Base-by-base conservation (phyloP, 2,888 invertebrate genomes). In the Aphodius sticticus region DNA sequence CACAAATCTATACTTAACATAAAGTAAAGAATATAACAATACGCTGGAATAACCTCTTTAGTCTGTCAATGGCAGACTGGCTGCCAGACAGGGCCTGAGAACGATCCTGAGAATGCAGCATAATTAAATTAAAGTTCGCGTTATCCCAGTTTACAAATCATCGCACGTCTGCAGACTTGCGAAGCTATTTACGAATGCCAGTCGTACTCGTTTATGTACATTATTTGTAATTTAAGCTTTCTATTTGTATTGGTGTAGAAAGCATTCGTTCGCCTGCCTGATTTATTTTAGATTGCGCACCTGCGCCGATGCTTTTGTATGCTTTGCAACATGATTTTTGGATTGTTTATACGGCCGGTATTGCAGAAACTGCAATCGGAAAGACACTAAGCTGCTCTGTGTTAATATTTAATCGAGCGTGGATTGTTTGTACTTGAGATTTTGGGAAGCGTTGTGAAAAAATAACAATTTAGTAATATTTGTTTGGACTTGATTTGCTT, bases 51-150 rank as follows among this genome's bases (percentile, higher is more conserved):
- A 26, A 26, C 26, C 3, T 26, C 26, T 26, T 26, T 26, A 2
- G 26, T 3, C 26, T 26, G 26, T 26, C 26, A 26, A 26, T 26
- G 53, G 53, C 4, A 53, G 53, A 53, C 53, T 53, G 53, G 26
- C 12, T 53, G 53, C 53, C 53, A 53, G 53, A 53, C 53, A 53
- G 12, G 1, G 53, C 12, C 53, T 7, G 12, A 53, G 53, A 53
- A 12, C 53, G 53, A 7, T 26, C 26, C 26, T 26, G 26, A 26
- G 26, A 26, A 26, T 5, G 53, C 12, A 53, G 53, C 53, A 53
- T 53, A 53, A 53, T 53, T 53, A 53, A 53, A 53, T 53, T 53
- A 53, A 53, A 53, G 53, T 53, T 53, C 53, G 53, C 53, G 53
- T 53, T 53, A 53, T 53, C 53, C 53, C 53, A 53, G 53, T 53